Conservation (phyloP, 2,888 invertebrate species). For the Aleiodes testaceus region DNA sequence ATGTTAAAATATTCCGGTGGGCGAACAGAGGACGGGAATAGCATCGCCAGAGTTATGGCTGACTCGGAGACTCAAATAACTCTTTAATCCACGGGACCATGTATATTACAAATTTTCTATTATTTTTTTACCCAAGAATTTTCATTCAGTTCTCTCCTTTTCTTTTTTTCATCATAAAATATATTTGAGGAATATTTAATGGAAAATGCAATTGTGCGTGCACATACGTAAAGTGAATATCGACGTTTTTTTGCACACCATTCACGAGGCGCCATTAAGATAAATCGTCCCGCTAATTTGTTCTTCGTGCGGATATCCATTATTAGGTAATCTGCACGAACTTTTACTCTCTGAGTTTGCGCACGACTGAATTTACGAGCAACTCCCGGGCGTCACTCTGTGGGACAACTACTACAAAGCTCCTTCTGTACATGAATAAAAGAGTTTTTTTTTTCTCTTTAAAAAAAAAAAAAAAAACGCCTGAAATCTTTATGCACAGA, state of each 20-base stretch:
- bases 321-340: conserved; percentile 66
- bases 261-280: conserved; percentile 62
- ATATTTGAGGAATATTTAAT: no score
- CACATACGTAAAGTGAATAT: conserved; percentile 67
- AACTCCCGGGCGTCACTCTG: conserved; percentile 8
- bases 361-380: conserved; percentile 44
- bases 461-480: no score
- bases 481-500: conserved; percentile 7
- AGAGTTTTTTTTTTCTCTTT: no score
- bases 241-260: conserved; percentile 40
- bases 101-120: conserved; percentile 58
- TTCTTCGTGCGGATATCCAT: conserved; percentile 67
- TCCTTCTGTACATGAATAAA: not conserved
- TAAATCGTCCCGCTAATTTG: conserved; percentile 69
- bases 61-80: conserved; percentile 73
- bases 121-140: conserved; percentile 10
- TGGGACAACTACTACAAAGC: conserved; percentile 12
- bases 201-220: not conserved
- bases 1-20: conserved; percentile 71
- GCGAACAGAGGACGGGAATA: conserved; percentile 70
- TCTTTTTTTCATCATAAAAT: not conserved
- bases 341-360: conserved; percentile 53
- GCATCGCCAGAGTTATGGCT: conserved; percentile 71
- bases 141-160: not conserved
- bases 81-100: conserved; percentile 71